Conservation (phyloP, 2,113 vertebrate genomes). For the Protobothrops flavoviridis region DNA sequence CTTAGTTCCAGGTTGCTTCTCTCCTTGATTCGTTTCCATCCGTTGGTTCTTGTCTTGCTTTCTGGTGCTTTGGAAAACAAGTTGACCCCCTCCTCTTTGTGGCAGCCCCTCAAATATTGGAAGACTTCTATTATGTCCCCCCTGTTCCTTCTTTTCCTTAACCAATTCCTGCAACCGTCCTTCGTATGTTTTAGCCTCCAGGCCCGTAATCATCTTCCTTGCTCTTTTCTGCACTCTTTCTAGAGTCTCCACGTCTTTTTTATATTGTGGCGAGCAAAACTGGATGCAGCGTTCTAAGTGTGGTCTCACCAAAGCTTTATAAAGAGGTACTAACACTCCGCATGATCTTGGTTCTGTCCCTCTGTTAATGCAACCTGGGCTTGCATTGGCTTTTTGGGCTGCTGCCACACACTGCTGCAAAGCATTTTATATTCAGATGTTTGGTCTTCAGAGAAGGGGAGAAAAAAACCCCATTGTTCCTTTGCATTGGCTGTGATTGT, state of each 20-base stretch:
- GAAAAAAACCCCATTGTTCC: not conserved
- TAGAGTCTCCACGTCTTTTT: not conserved
- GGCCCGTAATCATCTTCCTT: rapidly evolving
- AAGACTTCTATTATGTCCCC: too few relatives aligned
- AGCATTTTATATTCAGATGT: not conserved
- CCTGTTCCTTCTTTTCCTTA: not conserved
- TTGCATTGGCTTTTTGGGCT: not conserved
- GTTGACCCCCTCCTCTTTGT: too few relatives aligned
- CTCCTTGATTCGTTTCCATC: too few relatives aligned
- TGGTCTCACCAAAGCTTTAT: not conserved
- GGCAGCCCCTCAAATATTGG: too few relatives aligned
- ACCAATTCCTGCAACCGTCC: not conserved
- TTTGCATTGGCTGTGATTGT: not conserved
- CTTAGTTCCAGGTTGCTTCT: too few relatives aligned
- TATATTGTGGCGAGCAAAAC: too few relatives aligned
- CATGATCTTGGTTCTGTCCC: not conserved
- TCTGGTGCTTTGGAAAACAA: too few relatives aligned
- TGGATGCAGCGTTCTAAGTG: not conserved
- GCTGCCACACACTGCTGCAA: not conserved
- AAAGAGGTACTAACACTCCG: not conserved
- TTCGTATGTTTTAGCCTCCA: not conserved
- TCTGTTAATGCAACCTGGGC: not conserved
- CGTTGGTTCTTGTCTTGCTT: too few relatives aligned
- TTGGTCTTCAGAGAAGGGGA: not conserved
- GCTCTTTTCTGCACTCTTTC: not conserved